phyloP scores from a whole-genome alignment of 2,797 vertebrate genomes.

The Alcedo atthis region DNA sequence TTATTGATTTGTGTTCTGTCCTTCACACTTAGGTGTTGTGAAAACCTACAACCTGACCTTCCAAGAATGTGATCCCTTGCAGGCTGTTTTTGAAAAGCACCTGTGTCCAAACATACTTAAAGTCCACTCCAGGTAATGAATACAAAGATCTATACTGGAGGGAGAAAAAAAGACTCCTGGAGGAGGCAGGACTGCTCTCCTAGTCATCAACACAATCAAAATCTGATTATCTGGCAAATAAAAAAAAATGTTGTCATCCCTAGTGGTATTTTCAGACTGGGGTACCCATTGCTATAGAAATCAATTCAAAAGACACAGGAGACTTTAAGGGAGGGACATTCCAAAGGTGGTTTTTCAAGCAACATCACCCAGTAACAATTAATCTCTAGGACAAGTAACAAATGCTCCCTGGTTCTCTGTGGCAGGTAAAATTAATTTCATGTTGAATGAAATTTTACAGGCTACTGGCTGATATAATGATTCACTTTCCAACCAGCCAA shows the following conservation, averaged over 20 bases:
- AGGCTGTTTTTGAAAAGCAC: conserved; percentile 88
- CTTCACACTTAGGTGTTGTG: conserved; percentile 84
- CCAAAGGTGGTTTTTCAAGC: background rate
- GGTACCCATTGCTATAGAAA: background rate
- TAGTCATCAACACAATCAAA: background rate
- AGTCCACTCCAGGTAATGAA: conserved; percentile 87
- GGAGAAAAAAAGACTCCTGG: background rate
- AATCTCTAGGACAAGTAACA: background rate
- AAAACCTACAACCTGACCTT: conserved; percentile 90
- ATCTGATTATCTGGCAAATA: background rate
- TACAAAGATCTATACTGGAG: background rate
- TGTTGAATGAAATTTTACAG: conserved; percentile 71
- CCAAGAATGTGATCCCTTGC: conserved; percentile 88
- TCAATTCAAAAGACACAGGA: background rate
- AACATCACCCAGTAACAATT: background rate
- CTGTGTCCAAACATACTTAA: conserved; percentile 87
- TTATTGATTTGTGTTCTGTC: background rate
- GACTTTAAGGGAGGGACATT: background rate
- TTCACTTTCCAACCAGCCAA: conserved; percentile 88
- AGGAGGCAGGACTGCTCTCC: background rate
- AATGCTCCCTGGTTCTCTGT: background rate
- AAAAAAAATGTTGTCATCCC: no score
- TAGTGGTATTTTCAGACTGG: background rate
- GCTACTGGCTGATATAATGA: conserved; percentile 85
- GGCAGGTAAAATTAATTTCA: background rate